phyloP scores from a whole-genome alignment of 2,888 invertebrate species.

The Drosophila trichaetosa region DNA sequence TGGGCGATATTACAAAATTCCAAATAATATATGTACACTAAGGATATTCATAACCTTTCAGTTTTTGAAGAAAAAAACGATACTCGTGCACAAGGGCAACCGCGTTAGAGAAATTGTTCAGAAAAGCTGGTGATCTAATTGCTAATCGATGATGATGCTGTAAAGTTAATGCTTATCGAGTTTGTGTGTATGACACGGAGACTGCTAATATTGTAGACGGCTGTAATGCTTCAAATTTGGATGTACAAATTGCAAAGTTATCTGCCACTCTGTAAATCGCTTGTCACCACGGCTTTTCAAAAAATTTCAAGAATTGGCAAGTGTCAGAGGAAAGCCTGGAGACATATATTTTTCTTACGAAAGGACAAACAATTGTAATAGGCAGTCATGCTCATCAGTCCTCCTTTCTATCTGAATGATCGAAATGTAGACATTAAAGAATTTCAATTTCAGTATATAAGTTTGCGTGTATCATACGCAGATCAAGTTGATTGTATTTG shows the following conservation, averaged over 20 bases:
- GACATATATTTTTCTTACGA: too few species aligned
- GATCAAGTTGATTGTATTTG: background rate
- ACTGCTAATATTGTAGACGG: background rate
- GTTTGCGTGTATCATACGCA: background rate
- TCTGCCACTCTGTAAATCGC: background rate
- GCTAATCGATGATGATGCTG: background rate
- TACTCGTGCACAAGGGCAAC: background rate
- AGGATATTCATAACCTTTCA: background rate
- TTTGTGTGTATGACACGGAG: background rate
- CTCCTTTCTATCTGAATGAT: too few species aligned
- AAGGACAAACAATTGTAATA: background rate
- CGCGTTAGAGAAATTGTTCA: background rate
- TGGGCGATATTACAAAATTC: background rate
- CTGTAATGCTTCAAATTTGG: background rate
- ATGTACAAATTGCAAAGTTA: background rate
- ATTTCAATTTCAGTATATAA: background rate
- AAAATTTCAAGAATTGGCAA: too few species aligned
- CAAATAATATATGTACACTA: background rate
- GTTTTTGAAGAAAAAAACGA: background rate
- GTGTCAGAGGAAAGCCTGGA: too few species aligned
- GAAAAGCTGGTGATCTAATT: background rate
- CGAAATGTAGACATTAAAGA: background rate
- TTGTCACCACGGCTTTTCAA: background rate
- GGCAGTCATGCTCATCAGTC: background rate
- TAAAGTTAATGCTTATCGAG: background rate